Conservation (phyloP, 2,797 vertebrate species). For the Coregonus sp. region DNA sequence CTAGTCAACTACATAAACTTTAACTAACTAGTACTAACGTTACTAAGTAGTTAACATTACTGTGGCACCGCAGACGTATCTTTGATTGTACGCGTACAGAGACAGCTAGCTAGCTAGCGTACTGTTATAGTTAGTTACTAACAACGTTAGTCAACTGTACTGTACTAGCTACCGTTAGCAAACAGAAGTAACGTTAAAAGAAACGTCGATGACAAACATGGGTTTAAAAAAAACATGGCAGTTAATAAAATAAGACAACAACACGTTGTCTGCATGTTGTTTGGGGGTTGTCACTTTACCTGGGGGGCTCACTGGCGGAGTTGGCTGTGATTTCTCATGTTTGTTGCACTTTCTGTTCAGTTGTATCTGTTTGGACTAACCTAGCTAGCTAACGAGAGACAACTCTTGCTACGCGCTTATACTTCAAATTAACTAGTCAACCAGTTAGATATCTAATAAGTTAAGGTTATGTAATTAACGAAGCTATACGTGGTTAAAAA, state of each 20-base stretch:
- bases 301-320: neutral
- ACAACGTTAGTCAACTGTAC: neutral
- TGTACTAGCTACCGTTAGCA: neutral
- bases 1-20: neutral
- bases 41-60: neutral
- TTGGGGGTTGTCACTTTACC: neutral
- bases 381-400: neutral
- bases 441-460: slow-evolving; percentile 12
- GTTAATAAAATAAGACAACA: neutral
- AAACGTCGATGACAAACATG: neutral
- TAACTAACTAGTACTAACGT: neutral
- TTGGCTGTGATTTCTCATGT: neutral
- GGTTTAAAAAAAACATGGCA: neutral
- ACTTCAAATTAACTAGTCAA: neutral
- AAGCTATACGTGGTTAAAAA: neutral
- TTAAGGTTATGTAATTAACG: neutral
- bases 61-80: neutral
- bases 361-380: neutral
- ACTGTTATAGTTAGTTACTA: neutral
- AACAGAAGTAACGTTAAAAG: neutral
- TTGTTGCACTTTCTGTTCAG: neutral
- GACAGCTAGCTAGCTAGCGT: no score
- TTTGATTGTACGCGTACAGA: no score
- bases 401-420: neutral
- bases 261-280: neutral